Conservation (phyloP, 30 jellyfish, hydroid and myxozoan genomes). For the Morbakka virulenta region DNA sequence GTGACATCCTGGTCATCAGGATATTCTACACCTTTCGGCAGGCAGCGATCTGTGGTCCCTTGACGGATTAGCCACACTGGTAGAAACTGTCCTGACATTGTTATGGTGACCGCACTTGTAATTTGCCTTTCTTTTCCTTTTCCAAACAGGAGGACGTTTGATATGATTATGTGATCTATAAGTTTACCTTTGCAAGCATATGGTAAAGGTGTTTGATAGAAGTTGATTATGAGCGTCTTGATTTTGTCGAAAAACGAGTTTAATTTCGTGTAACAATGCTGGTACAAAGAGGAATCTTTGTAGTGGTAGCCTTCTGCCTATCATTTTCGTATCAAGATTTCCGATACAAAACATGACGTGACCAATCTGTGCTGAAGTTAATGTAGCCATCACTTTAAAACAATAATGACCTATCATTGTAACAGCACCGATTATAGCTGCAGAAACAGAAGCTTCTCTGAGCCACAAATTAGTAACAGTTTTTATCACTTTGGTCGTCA, state of each 20-base stretch:
- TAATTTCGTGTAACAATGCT: slow-evolving; percentile 1
- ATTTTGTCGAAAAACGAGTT: slow-evolving; percentile 28
- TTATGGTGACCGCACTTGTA: slow-evolving; percentile 29
- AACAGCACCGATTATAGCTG: slow-evolving; percentile 41
- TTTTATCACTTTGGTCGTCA: slow-evolving; percentile 31
- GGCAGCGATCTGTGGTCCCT: slow-evolving; percentile 32
- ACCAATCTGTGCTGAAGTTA: slow-evolving; percentile 26
- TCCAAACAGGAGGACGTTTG: slow-evolving; percentile 12
- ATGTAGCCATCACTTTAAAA: slow-evolving; percentile 27
- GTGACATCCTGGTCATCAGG: slow-evolving; percentile 26
- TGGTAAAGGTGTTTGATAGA: slow-evolving; percentile 36
- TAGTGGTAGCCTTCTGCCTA: slow-evolving; percentile 10
- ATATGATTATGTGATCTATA: slow-evolving; percentile 16
- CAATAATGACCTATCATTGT: slow-evolving; percentile 30
- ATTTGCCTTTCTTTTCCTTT: slow-evolving; percentile 33
- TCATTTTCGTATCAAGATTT: slow-evolving; percentile 9
- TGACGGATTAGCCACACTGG: slow-evolving; percentile 14
- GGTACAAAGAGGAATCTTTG: slow-evolving; percentile 21
- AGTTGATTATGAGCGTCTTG: slow-evolving; percentile 8
- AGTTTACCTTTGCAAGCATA: slow-evolving; percentile 29
- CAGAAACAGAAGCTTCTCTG: slow-evolving; percentile 60
- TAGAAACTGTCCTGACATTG: slow-evolving; percentile 30
- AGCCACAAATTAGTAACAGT: slow-evolving; percentile 31
- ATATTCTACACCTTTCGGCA: slow-evolving; percentile 17
- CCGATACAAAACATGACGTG: slow-evolving; percentile 12